Evolutionary conservation across 2,113 vertebrate genomes (phyloP).

Genomic region (Myotis yumanensis): DNA sequence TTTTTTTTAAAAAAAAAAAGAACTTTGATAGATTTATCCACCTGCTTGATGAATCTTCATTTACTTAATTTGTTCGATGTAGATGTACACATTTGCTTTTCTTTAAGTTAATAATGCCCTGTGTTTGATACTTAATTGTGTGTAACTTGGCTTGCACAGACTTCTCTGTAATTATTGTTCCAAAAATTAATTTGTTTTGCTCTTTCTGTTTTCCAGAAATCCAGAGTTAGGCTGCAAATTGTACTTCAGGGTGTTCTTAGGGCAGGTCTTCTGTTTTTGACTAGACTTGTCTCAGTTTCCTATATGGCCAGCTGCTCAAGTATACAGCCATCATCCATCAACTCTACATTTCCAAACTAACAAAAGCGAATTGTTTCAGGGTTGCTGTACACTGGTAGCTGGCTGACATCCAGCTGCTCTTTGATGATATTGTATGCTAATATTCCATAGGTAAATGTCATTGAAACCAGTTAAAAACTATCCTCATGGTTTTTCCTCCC

Average conservation of each 20-base stretch:
- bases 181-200: constrained; percentile 61
- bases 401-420: constrained; percentile 38
- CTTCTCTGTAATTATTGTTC: constrained; percentile 50
- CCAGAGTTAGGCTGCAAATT: constrained; percentile 24
- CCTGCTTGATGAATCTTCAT: not conserved
- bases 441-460: constrained; percentile 25
- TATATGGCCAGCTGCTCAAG: constrained; percentile 59
- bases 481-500: not conserved
- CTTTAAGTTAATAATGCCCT: constrained; percentile 30
- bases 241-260: constrained; percentile 61
- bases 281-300: constrained; percentile 14
- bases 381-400: constrained; percentile 40
- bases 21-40: not conserved
- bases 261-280: constrained; percentile 44
- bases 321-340: constrained; percentile 53
- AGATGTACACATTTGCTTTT: not conserved
- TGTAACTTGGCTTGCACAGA: constrained; percentile 30
- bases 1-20: not conserved
- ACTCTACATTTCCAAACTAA: constrained; percentile 31
- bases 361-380: constrained; percentile 50
- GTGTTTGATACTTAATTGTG: not conserved
- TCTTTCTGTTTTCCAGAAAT: constrained; percentile 49
- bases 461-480: not conserved
- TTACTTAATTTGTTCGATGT: not conserved
- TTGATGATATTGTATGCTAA: constrained; percentile 46